These are phyloP conservation scores for Linnaemya tessellans DNA, from an alignment of 2,888 invertebrate genomes.

Conservation along the genomic window DNA sequence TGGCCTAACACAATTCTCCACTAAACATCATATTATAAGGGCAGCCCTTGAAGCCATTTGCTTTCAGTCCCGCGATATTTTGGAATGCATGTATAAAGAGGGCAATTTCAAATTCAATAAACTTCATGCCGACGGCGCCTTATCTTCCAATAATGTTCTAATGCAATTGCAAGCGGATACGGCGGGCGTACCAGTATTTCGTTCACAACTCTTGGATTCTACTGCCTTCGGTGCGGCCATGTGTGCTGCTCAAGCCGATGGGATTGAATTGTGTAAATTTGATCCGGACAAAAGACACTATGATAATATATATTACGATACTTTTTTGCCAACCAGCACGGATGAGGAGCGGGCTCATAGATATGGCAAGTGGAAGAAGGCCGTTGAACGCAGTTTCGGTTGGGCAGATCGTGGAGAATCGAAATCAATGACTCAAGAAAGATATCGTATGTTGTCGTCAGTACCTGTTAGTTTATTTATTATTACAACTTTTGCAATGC, in stretches of 20 bases:
- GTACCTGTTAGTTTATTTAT: slow-evolving; percentile 91
- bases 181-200: slow-evolving; percentile 94
- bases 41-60: slow-evolving; percentile 98
- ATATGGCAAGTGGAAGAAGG: slow-evolving; percentile 97
- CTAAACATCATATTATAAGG: slow-evolving; percentile 95
- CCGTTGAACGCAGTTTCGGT: slow-evolving; percentile 94
- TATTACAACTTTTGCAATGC: slow-evolving; percentile 88
- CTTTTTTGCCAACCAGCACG: slow-evolving; percentile 92
- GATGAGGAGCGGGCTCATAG: slow-evolving; percentile 91
- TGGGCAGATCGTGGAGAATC: slow-evolving; percentile 87
- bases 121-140: slow-evolving; percentile 96
- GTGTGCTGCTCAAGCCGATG: slow-evolving; percentile 92
- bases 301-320: slow-evolving; percentile 86
- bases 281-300: slow-evolving; percentile 84
- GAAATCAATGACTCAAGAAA: slow-evolving; percentile 92
- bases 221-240: slow-evolving; percentile 97
- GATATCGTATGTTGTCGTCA: slow-evolving; percentile 90
- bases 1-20: slow-evolving; percentile 96
- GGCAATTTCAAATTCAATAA: slow-evolving; percentile 92
- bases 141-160: slow-evolving; percentile 94
- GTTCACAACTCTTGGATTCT: slow-evolving; percentile 93
- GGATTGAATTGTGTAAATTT: slow-evolving; percentile 89
- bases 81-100: slow-evolving; percentile 97
- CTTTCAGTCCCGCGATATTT: slow-evolving; percentile 96
- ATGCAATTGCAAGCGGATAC: slow-evolving; percentile 99